Evolutionary conservation across 2,113 vertebrate species (phyloP).

Genomic region (Lanius collurio): DNA sequence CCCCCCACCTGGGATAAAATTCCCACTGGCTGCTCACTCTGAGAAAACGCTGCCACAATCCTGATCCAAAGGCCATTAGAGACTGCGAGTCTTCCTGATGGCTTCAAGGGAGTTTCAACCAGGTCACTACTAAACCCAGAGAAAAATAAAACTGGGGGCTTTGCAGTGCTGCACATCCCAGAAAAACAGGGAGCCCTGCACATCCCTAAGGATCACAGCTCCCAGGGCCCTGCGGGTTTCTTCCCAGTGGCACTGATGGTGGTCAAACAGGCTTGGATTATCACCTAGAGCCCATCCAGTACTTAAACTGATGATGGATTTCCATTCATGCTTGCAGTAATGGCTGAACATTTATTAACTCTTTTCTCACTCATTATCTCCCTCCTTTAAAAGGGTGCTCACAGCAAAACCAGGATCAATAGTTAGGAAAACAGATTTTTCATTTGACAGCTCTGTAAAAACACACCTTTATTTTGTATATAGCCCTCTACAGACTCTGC

Average conservation of each 20-base stretch:
- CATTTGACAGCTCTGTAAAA: neutral
- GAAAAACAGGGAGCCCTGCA: rapidly evolving
- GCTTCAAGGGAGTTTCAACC: neutral
- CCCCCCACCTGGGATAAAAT: neutral
- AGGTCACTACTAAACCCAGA: neutral
- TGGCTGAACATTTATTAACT: slow-evolving; percentile 69
- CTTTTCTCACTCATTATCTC: slow-evolving; percentile 63
- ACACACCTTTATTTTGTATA: neutral
- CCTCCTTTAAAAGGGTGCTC: slow-evolving; percentile 47
- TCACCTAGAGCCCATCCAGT: neutral
- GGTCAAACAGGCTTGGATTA: neutral
- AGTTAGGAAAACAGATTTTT: slow-evolving; percentile 21
- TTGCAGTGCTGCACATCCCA: rapidly evolving
- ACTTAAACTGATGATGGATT: slow-evolving; percentile 58
- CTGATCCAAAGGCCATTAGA: neutral
- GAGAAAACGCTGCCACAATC: neutral
- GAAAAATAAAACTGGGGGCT: neutral
- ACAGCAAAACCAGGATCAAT: slow-evolving; percentile 59
- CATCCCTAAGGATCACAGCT: neutral
- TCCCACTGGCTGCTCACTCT: neutral
- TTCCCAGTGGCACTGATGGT: neutral
- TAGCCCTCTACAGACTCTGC: neutral
- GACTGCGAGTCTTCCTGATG: rapidly evolving
- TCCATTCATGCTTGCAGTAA: slow-evolving; percentile 49
- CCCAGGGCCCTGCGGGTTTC: neutral